phyloP scores from a whole-genome alignment of 30 jellyfish, hydroid and myxozoan species.

The Aurelia sp. region DNA sequence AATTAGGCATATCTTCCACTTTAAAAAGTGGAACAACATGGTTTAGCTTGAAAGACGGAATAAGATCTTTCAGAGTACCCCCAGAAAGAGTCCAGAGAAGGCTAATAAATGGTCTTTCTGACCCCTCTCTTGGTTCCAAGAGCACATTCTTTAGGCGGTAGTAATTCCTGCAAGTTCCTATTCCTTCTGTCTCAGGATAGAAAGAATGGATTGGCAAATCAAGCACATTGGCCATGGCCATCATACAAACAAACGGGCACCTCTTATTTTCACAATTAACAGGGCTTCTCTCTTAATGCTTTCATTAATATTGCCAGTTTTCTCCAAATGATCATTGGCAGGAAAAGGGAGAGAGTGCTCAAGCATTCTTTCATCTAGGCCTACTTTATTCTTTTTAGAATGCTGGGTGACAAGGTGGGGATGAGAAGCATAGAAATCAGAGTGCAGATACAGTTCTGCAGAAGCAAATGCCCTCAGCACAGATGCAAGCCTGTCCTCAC shows the following conservation, averaged over 20 bases:
- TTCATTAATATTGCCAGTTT: not conserved
- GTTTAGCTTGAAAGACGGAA: not conserved
- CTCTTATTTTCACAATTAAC: not conserved
- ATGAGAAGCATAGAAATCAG: conserved; percentile 22
- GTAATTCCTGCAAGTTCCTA: not conserved
- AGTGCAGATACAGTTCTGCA: conserved; percentile 18
- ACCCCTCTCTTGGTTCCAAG: not conserved
- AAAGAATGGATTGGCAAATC: not conserved
- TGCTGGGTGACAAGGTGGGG: not conserved
- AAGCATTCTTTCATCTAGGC: not conserved
- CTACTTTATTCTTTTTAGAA: not conserved
- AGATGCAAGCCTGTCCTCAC: not conserved
- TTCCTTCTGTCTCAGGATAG: conserved; percentile 1
- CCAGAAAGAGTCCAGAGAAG: not conserved
- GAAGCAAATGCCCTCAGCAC: conserved; percentile 22
- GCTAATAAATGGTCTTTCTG: not conserved
- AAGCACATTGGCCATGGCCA: conserved; percentile 6
- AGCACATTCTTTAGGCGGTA: not conserved
- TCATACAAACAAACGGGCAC: not conserved
- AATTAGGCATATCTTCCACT: not conserved
- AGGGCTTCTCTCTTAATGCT: not conserved
- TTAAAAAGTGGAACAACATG: conserved; percentile 1
- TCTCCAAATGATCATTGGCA: not conserved
- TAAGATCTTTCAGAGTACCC: not conserved
- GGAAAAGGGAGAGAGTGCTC: not conserved